Evolutionary conservation across 1,140 invertebrate species (phyloP), one percentile per base, ranked within the genome.

Genomic region (Delia radicum): DNA sequence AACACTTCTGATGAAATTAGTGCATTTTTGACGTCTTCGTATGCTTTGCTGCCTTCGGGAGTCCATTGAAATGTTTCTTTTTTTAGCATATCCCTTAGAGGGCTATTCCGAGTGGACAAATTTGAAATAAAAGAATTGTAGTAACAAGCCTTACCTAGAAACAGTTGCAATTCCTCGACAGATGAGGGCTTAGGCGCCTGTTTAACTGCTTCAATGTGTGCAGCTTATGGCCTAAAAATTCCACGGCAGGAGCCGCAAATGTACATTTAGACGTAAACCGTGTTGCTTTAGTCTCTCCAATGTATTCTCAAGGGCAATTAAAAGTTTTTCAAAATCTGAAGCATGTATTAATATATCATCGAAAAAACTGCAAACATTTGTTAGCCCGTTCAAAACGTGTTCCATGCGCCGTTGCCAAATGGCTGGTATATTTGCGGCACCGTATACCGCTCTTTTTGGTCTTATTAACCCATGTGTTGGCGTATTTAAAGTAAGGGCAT

Each of bases 121-220:
- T 75, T 67, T 10, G 55, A 61, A 62, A 75, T 75, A 67, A 75
- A 75, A 3, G 61, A 42, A 3, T 6, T 27, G 24, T 46, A 75
- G 12, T 46, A 75, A 7, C 24, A 26, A 28, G 74, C 62, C 21
- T 75, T 75, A 2, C 74, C 62, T 3, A 75, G 8, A 24, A 75
- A 67, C 10, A 67, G 15, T 46, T 75, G 74, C 13, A 75, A 5
- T 28, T 75, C 29, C 10, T 37, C 74, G 26, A 65, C 10, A 33
- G 74, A 29, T 48, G 29, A 26, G 2, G 62, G 74, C 26, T 67
- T 75, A 28, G 69, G 24, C 74, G 63, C 75, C 55, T 84, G 72
- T 61, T 13, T 15, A 65, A 87, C 77, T 6, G 80, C 81, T 76
- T 79, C 31, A 0, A 83, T 67, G 77, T 86, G 87, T 1, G 79